phyloP scores from a whole-genome alignment of 2,797 vertebrate genomes.

The Acanthurus lineatus region DNA sequence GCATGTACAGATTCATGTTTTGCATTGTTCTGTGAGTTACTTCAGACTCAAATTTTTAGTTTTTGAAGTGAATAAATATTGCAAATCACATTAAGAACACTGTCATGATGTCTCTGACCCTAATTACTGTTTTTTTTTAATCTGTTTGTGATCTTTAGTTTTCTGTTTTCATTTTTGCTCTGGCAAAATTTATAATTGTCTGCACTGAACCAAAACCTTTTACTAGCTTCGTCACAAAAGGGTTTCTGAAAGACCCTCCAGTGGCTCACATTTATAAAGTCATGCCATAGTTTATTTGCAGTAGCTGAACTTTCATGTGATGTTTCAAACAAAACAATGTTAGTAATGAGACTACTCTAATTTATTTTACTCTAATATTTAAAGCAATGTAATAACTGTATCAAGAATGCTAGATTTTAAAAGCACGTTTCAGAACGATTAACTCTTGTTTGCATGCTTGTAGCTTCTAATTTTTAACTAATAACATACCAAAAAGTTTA shows the following conservation, averaged over 20 bases:
- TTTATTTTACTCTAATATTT: neutral
- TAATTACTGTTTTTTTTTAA: neutral
- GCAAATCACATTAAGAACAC: neutral
- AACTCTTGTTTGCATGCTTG: neutral
- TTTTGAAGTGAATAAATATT: neutral
- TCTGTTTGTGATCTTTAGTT: neutral
- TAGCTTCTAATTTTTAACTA: neutral
- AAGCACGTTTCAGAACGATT: neutral
- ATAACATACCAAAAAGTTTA: neutral
- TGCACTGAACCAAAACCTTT: conserved; percentile 15
- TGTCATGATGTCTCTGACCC: neutral
- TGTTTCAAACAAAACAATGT: neutral
- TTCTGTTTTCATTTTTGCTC: conserved; percentile 21
- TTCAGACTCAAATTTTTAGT: conserved; percentile 4
- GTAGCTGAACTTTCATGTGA: neutral
- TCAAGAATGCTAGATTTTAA: neutral
- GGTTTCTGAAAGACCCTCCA: conserved; percentile 24
- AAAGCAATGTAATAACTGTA: neutral
- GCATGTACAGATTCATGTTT: conserved; percentile 19
- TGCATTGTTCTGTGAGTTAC: conserved; percentile 18
- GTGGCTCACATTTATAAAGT: conserved; percentile 13
- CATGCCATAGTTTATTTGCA: neutral
- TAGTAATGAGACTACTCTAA: neutral
- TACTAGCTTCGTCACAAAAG: conserved; percentile 3
- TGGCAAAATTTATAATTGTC: conserved; percentile 32